Evolutionary conservation across 2,113 vertebrate species (phyloP).

Genomic region (Podiceps cristatus): DNA sequence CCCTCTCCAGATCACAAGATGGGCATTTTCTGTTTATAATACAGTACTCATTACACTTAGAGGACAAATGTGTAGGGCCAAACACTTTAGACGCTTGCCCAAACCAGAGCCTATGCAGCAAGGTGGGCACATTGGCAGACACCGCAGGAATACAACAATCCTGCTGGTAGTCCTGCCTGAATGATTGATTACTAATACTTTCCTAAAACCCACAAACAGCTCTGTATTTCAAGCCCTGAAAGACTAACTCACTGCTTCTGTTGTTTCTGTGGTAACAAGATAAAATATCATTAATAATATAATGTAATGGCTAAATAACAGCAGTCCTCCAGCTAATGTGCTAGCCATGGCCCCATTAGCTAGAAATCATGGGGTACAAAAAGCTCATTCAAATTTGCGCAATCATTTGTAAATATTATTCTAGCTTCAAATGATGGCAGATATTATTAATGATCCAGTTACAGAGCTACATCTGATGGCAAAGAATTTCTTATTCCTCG

Average conservation of each 20-base stretch:
- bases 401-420: background rate
- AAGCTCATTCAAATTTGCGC: background rate
- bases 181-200: background rate
- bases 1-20: background rate
- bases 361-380: background rate
- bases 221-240: background rate
- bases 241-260: background rate
- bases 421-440: background rate
- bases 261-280: background rate
- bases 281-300: background rate
- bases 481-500: background rate
- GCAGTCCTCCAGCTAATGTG: background rate
- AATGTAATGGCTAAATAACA: background rate
- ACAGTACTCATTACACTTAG: background rate
- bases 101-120: rapidly evolving
- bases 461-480: background rate
- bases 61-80: background rate
- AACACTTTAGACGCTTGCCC: background rate
- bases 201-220: background rate
- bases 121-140: background rate
- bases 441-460: background rate
- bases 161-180: background rate
- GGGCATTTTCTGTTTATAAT: background rate
- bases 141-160: background rate
- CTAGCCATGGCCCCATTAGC: background rate